Conservation (phyloP, 2,797 vertebrate species). For the Carapus acus region DNA sequence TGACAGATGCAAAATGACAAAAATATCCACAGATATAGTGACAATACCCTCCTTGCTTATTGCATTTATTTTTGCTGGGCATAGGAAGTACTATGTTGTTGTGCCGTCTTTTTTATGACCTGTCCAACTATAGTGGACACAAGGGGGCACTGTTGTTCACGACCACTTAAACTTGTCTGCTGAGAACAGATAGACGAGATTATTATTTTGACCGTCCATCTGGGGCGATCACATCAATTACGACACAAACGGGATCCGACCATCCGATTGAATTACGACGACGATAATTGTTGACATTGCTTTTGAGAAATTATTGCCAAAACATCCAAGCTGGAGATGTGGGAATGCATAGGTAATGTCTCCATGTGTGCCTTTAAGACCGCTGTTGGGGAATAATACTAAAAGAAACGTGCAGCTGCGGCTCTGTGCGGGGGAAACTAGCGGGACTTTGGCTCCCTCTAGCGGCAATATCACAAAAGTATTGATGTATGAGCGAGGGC, state of each 20-base stretch:
- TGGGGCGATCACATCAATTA: slow-evolving; percentile 6
- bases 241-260: neutral
- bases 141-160: no score
- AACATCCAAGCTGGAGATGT: slow-evolving; percentile 51
- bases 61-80: no score
- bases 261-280: slow-evolving; percentile 5
- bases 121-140: slow-evolving; percentile 9
- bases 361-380: slow-evolving; percentile 19
- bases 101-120: no score
- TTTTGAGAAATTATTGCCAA: slow-evolving; percentile 73
- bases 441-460: slow-evolving; percentile 45
- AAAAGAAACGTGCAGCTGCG: slow-evolving; percentile 1
- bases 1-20: no score
- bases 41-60: no score
- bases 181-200: slow-evolving; percentile 3
- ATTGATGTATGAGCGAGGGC: neutral
- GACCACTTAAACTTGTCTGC: no score
- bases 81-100: no score
- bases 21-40: no score
- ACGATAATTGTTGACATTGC: slow-evolving; percentile 6
- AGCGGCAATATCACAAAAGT: slow-evolving; percentile 37
- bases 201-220: slow-evolving; percentile 9
- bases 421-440: slow-evolving; percentile 3
- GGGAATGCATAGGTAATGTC: slow-evolving; percentile 75
- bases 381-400: neutral